Conservation (phyloP, 2,888 invertebrate species). For the Pogonocherus hispidulus region DNA sequence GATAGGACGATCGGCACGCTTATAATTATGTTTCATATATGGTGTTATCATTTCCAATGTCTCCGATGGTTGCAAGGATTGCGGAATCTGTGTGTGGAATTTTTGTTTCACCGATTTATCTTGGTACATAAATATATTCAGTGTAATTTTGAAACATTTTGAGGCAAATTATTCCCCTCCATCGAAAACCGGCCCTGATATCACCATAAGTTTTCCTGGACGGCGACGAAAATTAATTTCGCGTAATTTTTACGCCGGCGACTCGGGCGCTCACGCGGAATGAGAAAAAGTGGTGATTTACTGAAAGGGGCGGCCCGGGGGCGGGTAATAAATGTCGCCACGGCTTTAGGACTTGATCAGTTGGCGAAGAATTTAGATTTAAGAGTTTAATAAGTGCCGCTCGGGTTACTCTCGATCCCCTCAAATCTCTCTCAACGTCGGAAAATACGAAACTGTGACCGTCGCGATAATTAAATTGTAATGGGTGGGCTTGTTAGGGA, state of each 20-base stretch:
- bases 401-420: constrained; percentile 41
- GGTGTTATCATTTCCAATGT: no score
- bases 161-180: no score
- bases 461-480: constrained; percentile 15
- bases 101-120: no score
- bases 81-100: no score
- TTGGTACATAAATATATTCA: no score
- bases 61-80: no score
- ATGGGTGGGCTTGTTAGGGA: constrained; percentile 7
- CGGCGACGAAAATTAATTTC: constrained; percentile 58
- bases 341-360: constrained; percentile 63
- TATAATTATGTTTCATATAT: no score
- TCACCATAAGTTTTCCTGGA: constrained; percentile 25
- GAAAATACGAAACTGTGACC: constrained; percentile 1
- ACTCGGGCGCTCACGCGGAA: constrained; percentile 50
- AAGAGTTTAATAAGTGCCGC: constrained; percentile 58
- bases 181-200: no score
- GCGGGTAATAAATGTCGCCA: constrained; percentile 62
- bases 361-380: constrained; percentile 60
- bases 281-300: constrained; percentile 62
- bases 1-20: no score
- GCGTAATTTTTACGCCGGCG: constrained; percentile 59
- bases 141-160: no score
- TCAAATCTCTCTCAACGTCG: neutral
- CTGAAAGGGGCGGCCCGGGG: constrained; percentile 47